Evolutionary conservation across 2,888 invertebrate species (phyloP), one percentile per base, ranked within the genome.

Genomic region (Rhyacophila evoluta): DNA sequence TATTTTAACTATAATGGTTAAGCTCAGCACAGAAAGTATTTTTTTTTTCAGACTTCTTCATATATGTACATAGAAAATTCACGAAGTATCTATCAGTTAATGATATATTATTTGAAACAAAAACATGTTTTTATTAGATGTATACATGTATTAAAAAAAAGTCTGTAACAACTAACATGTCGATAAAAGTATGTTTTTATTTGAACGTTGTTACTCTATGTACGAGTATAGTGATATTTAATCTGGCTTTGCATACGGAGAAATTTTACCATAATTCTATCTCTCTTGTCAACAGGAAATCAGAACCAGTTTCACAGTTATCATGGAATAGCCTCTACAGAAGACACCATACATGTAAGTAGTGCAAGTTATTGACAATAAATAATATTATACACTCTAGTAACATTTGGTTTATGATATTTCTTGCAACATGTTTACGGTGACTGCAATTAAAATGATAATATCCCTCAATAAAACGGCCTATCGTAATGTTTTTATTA

Each of bases 281-380:
- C 55, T 55, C 55, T 55, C 55, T 55, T 55, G 55, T 55, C 55
- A 55, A 55, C 55, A 55, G 55, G 55, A 55, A 55, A 55, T 10
- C 55, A 25, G 55, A 55, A 55, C 55, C 55, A 55, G 55, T 55
- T 55, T 55, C 15, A 55, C 55, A 19, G 55, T 55, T 55, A 12
- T 55, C 25, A 25, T 55, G 55, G 19, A 19, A 55, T 19, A 55
- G 55, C 55, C 55, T 55, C 15, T 10, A 19, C 55, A 55, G 12
- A 55, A 55, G 55, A 55, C 55, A 19, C 8, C 19, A 10, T 55
- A 8, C 55, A 55, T 55, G 55, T 55, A 55, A 55, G 55, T 55
- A 8, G 29, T 33, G 2, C 2, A 33, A 33, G 10, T 55, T 55
- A 55, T 55, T 19, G 55, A n/a, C n/a, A n/a, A 33, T 33, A 33